A percentile compares a stretch with the other conserved stretches of the same genome.
These are phyloP conservation scores for Drosophila leontia DNA, from an alignment of 1,140 invertebrate species.

Conservation along the genomic window DNA sequence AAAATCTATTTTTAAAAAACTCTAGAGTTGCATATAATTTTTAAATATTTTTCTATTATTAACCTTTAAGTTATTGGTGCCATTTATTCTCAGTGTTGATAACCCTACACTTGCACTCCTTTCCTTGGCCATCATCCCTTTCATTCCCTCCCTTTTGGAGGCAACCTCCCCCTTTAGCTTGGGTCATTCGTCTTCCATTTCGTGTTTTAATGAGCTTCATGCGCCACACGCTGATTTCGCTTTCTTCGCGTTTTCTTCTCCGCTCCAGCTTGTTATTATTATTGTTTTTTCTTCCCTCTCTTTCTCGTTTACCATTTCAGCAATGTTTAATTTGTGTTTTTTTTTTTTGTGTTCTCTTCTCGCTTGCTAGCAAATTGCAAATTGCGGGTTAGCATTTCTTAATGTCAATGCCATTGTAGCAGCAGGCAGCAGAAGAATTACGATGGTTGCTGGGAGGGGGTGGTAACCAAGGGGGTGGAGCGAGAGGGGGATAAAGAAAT, in stretches of 20 bases:
- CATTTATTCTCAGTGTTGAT: slow-evolving; percentile 3
- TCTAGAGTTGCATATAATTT: too few relatives aligned
- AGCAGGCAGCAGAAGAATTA: slow-evolving; percentile 17
- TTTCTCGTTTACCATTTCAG: background rate
- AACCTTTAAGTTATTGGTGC: too few relatives aligned
- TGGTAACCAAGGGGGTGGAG: background rate
- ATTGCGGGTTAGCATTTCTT: slow-evolving; percentile 67
- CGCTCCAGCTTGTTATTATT: slow-evolving; percentile 53
- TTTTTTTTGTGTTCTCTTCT: slow-evolving; percentile 1
- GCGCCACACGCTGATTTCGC: slow-evolving; percentile 65
- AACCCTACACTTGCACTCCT: slow-evolving; percentile 4
- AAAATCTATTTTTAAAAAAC: background rate
- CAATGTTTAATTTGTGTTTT: slow-evolving; percentile 15
- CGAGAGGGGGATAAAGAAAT: background rate
- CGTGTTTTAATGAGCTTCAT: slow-evolving; percentile 66
- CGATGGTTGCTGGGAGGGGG: slow-evolving; percentile 1
- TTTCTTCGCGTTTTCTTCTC: slow-evolving; percentile 42
- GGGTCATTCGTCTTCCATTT: slow-evolving; percentile 61
- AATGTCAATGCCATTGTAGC: slow-evolving; percentile 60
- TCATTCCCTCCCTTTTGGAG: background rate
- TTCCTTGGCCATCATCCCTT: slow-evolving; percentile 6
- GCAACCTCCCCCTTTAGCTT: slow-evolving; percentile 8
- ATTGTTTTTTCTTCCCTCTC: slow-evolving; percentile 38
- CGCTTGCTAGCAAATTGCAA: slow-evolving; percentile 52
- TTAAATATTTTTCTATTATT: too few relatives aligned